Base-by-base conservation (phyloP, 2,888 invertebrate genomes). In the Trypoxylon attenuatum region DNA sequence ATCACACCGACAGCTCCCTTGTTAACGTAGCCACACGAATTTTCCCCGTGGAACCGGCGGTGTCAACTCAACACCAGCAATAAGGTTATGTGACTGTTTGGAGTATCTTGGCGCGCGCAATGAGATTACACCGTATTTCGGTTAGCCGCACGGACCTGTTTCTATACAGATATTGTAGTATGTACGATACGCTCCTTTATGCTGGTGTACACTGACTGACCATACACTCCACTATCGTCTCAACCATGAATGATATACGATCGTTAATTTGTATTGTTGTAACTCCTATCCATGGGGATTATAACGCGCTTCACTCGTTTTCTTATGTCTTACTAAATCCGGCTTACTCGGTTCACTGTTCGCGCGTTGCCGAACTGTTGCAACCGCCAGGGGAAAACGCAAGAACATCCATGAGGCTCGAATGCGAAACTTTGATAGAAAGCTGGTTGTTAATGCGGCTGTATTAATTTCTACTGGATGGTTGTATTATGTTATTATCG, bases 391-490 rank as follows among this genome's bases (percentile, higher is more conserved):
- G 10, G 27, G 23, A 42, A 52, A 51, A 29, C 25, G 56, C 63
- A 51, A 25, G 45, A 53, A 33, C 19, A 45, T 47, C 15, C 46
- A 33, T 15, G 58, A 29, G 18, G n/a, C 10, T 18, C 5, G 22
- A 45, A 25, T 50, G 33, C 13, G 52, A 57, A 67, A 60, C 60
- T 29, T 6, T 23, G 42, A n/a, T 68, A 68, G 67, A 68, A 68
- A 68, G 68, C 54, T 67, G 52, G 5, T 42, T 22, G 64, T 50
- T 29, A 43, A 25, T 38, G 33, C 42, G 41, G 51, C 58, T 67
- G 66, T 56, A 69, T 69, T 69, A 66, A 69, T 66, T 53, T 53
- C 45, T 41, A 39, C 33, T 57, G 50, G 67, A 61, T 46, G 61
- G 57, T n/a, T 8, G 25, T 68, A 60, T 61, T 56, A 69, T 38